Percentiles rank a stretch among this genome's conserved stretches.
Conservation (phyloP, 2,113 vertebrate genomes). For the Heloderma charlesbogerti region DNA sequence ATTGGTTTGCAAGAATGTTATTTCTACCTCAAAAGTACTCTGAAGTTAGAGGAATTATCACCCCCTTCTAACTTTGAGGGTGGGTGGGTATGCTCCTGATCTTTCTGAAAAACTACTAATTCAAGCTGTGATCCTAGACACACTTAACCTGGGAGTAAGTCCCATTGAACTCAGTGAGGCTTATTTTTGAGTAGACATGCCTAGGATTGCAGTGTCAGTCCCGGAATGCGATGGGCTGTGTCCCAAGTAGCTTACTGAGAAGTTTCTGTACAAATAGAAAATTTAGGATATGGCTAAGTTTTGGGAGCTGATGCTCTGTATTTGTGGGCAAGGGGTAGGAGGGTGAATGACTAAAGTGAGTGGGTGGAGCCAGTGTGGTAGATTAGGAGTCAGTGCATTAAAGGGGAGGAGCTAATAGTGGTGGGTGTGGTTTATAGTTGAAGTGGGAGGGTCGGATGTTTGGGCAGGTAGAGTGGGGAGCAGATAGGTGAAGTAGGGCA, state of each 20-base stretch:
- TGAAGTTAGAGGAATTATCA: constrained; percentile 6
- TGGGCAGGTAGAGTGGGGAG: constrained; percentile 1
- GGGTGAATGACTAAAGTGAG: neutral
- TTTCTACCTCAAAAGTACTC: neutral
- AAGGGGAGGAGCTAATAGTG: neutral
- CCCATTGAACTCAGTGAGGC: neutral
- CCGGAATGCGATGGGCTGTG: neutral
- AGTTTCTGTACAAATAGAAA: neutral
- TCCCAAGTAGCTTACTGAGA: neutral
- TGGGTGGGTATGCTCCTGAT: no score
- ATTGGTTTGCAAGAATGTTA: neutral
- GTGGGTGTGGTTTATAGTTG: constrained; percentile 13
- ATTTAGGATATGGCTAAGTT: neutral
- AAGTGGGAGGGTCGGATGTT: constrained; percentile 8
- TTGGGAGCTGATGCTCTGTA: neutral
- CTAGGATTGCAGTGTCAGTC: neutral
- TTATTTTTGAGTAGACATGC: neutral
- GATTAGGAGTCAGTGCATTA: neutral
- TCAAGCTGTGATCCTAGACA: neutral
- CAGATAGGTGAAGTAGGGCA: neutral
- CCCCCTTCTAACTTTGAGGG: neutral
- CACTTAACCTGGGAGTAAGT: neutral
- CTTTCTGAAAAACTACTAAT: neutral
- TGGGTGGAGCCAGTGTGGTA: neutral
- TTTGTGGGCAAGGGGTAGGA: neutral